Percentiles rank a stretch among this genome's conserved stretches.
Conservation (phyloP, 2,888 invertebrate species). For the Patella depressa region DNA sequence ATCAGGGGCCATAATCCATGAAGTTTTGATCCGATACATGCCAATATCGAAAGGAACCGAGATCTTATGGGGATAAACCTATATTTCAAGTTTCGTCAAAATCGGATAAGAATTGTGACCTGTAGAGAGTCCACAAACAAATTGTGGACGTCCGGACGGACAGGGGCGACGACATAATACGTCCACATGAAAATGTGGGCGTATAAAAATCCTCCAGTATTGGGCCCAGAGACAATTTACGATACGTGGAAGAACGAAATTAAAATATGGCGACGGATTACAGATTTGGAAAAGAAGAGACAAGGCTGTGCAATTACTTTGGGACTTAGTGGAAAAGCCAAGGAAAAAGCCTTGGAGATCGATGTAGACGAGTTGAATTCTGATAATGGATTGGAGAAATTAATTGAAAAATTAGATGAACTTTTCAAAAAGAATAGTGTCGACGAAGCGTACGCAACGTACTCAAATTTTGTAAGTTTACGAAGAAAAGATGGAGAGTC, state of each 20-base stretch:
- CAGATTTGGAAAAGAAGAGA: conserved; percentile 10
- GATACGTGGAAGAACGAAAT: conserved; percentile 6
- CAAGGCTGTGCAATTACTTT: conserved; percentile 5
- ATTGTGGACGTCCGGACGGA: too few relatives aligned
- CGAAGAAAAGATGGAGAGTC: neutral
- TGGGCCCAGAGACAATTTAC: neutral
- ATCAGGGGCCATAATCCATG: too few relatives aligned
- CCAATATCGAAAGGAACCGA: too few relatives aligned
- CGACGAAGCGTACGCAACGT: conserved; percentile 2
- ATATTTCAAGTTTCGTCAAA: too few relatives aligned
- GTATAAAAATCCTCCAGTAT: neutral
- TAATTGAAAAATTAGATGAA: neutral
- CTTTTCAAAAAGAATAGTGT: conserved; percentile 1
- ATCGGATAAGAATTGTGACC: too few relatives aligned
- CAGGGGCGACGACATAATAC: too few relatives aligned
- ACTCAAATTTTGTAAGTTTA: neutral
- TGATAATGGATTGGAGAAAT: neutral
- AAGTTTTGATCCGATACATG: too few relatives aligned
- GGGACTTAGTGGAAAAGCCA: neutral
- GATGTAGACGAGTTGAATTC: conserved; percentile 6
- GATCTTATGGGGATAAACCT: too few relatives aligned
- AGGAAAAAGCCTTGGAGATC: conserved; percentile 8
- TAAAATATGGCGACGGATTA: neutral
- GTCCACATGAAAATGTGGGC: too few relatives aligned
- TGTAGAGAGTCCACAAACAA: too few relatives aligned